Conservation (phyloP, 92 coral and sea anemone genomes). For the Muricea muricata region DNA sequence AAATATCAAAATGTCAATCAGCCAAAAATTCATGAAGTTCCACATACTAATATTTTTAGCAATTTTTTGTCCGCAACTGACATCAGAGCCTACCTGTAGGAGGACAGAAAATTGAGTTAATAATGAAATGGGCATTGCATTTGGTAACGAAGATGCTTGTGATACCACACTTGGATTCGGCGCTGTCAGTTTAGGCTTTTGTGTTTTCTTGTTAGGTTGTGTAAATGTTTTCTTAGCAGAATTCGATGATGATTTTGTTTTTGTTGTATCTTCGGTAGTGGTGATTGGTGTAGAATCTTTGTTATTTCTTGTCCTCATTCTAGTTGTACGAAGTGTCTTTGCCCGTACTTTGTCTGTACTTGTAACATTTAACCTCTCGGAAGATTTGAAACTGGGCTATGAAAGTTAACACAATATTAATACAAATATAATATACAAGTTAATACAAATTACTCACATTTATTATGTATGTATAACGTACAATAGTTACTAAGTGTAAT, state of each 20-base stretch:
- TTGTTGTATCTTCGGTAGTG: neutral
- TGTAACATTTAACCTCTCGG: neutral
- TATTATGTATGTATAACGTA: too few relatives aligned
- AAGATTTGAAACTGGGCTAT: neutral
- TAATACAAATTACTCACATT: too few relatives aligned
- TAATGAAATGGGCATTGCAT: conserved; percentile 7
- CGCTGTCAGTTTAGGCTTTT: conserved; percentile 1
- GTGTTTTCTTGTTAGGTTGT: neutral
- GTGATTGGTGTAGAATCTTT: neutral
- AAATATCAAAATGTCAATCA: too few relatives aligned
- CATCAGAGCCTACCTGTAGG: neutral
- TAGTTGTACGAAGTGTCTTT: neutral
- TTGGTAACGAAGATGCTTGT: conserved; percentile 23
- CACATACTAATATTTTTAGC: too few relatives aligned
- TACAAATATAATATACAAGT: too few relatives aligned
- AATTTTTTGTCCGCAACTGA: neutral
- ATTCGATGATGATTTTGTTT: neutral
- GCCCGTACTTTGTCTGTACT: neutral
- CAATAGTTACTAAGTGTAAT: too few relatives aligned
- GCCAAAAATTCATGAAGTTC: too few relatives aligned
- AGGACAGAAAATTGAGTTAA: conserved; percentile 37
- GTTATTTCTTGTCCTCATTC: neutral
- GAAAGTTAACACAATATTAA: too few relatives aligned
- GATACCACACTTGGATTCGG: conserved; percentile 25
- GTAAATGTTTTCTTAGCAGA: neutral